These are phyloP conservation scores for Tricholaema leucomelas DNA, from an alignment of 2,113 vertebrate species.

Conservation along the genomic window DNA sequence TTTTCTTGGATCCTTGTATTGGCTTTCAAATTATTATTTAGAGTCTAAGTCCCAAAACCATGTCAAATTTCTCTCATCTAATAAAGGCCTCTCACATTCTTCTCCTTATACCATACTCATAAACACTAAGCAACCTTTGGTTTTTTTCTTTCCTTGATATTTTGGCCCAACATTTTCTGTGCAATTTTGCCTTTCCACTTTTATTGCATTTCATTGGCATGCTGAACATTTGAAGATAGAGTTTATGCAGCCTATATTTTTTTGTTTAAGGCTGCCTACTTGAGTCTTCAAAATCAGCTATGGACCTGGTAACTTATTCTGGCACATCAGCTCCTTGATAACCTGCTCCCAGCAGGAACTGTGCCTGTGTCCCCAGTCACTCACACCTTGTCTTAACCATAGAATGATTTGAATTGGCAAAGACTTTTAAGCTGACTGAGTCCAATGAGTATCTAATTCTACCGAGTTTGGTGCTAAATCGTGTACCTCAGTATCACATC, in stretches of 20 bases:
- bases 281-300: not conserved
- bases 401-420: no score
- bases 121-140: constrained; percentile 45
- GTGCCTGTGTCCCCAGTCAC: not conserved
- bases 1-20: constrained; percentile 62
- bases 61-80: constrained; percentile 31
- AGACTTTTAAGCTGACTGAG: no score
- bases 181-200: not conserved
- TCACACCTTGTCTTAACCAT: not conserved
- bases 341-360: not conserved
- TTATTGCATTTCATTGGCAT: not conserved
- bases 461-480: no score
- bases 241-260: not conserved
- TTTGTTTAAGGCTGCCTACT: not conserved
- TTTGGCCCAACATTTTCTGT: constrained; percentile 42
- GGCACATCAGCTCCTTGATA: not conserved
- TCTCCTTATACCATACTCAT: constrained; percentile 33
- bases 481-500: no score
- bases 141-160: not conserved
- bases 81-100: constrained; percentile 28
- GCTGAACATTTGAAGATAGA: not conserved
- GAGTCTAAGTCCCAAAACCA: constrained; percentile 29
- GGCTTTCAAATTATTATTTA: constrained; percentile 53
- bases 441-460: no score
- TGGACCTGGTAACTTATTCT: not conserved